These are phyloP conservation scores for Microplitis mediator DNA, from an alignment of 1,140 invertebrate species.

Conservation along the genomic window DNA sequence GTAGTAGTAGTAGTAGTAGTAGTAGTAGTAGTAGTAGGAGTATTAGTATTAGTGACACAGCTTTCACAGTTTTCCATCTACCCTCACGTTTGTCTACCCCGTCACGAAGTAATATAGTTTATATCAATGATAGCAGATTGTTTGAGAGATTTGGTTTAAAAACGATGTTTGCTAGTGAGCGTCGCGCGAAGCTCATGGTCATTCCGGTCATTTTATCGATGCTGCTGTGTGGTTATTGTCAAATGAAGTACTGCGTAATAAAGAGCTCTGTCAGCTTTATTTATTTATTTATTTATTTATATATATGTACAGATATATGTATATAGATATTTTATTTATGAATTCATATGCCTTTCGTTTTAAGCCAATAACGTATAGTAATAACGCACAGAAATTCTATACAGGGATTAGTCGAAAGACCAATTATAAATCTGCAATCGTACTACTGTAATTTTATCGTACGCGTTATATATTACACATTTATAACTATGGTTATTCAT, in stretches of 20 bases:
- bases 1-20: too few species aligned
- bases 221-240: constrained; percentile 22
- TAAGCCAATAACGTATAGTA: neutral
- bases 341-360: neutral
- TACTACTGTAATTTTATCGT: neutral
- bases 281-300: constrained; percentile 3
- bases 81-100: neutral
- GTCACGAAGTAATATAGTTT: constrained; percentile 19
- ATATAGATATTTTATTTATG: neutral
- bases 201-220: constrained; percentile 28
- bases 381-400: neutral
- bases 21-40: too few species aligned
- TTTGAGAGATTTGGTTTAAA: constrained; percentile 23
- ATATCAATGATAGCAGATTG: constrained; percentile 27
- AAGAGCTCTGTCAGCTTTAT: constrained; percentile 22
- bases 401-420: neutral
- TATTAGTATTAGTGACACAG: too few species aligned
- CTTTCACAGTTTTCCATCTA: neutral
- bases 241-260: constrained; percentile 24
- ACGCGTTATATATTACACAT: neutral
- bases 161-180: constrained; percentile 20
- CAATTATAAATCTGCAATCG: neutral
- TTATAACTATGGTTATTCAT: too few species aligned
- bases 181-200: constrained; percentile 15
- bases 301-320: neutral